Evolutionary conservation across 2,888 invertebrate genomes (phyloP).

Genomic region (Phanerotoma sp.): DNA sequence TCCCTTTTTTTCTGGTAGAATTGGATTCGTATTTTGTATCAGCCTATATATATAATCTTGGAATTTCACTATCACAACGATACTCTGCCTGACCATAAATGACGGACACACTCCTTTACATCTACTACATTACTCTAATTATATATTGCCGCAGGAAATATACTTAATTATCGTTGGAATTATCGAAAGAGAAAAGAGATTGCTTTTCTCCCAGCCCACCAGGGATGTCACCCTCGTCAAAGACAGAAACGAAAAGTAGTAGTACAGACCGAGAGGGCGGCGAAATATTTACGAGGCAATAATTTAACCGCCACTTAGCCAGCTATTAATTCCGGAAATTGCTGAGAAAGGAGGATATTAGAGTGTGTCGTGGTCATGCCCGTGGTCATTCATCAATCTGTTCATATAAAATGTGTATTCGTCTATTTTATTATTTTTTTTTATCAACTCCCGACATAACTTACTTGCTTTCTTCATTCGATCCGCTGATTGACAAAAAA

Average conservation of each 20-base stretch:
- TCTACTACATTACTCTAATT: too few species aligned
- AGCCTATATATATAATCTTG: too few species aligned
- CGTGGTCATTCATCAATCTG: constrained; percentile 16
- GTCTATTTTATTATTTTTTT: not conserved
- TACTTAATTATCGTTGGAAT: not conserved
- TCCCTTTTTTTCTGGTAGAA: too few species aligned
- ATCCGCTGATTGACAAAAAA: not conserved
- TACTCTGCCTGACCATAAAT: too few species aligned
- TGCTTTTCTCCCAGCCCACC: not conserved
- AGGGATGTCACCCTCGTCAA: constrained; percentile 32
- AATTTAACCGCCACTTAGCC: constrained; percentile 58
- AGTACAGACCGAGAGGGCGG: constrained; percentile 44
- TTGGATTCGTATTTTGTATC: too few species aligned
- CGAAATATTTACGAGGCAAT: constrained; percentile 57
- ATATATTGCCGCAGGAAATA: too few species aligned
- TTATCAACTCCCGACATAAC: not conserved
- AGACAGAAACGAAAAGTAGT: constrained; percentile 34
- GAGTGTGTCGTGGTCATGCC: constrained; percentile 34
- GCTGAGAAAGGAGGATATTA: constrained; percentile 53
- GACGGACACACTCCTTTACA: too few species aligned
- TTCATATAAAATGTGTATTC: constrained; percentile 7
- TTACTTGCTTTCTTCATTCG: not conserved
- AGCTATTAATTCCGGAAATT: constrained; percentile 57
- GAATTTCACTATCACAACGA: too few species aligned
- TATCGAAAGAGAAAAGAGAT: constrained; percentile 1